Evolutionary conservation across 1,140 invertebrate genomes (phyloP).

Genomic region (Calliphora vicina): DNA sequence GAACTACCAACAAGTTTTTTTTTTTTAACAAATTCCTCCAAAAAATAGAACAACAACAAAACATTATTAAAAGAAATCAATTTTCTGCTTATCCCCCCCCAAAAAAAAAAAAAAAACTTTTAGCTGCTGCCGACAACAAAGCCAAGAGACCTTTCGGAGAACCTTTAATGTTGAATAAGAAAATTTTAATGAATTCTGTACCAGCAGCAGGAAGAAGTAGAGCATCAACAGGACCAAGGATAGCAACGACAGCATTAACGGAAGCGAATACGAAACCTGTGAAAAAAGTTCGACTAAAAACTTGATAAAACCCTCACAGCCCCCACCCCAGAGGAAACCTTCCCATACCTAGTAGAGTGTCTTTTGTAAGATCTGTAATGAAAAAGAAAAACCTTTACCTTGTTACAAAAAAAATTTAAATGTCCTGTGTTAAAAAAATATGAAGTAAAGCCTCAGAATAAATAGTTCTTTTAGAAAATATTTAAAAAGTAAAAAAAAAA

Average conservation of each 20-base stretch:
- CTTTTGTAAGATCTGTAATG: neutral
- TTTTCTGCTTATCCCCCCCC: too few relatives aligned
- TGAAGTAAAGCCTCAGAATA: neutral
- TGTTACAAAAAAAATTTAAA: neutral
- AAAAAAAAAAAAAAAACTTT: too few relatives aligned
- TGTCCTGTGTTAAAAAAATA: neutral
- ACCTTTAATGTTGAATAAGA: constrained; percentile 54
- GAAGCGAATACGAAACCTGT: constrained; percentile 37
- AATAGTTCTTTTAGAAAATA: too few relatives aligned
- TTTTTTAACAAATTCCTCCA: too few relatives aligned
- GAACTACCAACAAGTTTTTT: neutral
- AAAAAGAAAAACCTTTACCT: neutral
- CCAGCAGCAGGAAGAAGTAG: neutral
- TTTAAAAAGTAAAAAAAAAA: too few relatives aligned
- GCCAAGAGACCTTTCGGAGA: constrained; percentile 52
- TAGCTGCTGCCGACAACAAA: constrained; percentile 20
- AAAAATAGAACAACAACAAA: neutral
- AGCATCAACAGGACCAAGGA: constrained; percentile 39
- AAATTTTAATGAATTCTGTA: constrained; percentile 35
- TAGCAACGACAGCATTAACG: neutral
- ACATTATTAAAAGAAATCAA: neutral
- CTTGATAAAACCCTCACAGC: neutral
- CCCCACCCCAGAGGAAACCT: neutral
- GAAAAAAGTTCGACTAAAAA: constrained; percentile 39
- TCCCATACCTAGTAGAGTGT: neutral